Evolutionary conservation across 2,113 vertebrate species (phyloP), one percentile per base, ranked within the genome.

Genomic region (Aspidoscelis tigris): DNA sequence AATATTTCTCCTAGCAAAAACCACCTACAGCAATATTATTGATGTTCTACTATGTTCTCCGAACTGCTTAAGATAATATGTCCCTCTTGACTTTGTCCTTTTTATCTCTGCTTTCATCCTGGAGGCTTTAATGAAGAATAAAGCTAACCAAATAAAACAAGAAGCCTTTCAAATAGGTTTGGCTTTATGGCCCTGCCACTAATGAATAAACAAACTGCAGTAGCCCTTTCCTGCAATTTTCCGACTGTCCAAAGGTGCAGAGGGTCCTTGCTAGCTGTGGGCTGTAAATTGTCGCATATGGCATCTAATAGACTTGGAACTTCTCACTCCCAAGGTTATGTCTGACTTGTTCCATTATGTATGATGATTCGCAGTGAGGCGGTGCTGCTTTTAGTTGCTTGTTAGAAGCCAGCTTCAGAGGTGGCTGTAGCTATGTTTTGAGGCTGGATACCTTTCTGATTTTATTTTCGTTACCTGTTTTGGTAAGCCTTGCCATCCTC

Each of bases 231-330:
- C 64, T 88, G 81, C 86, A 68, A 86, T 88, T 91, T 90, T 88
- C 84, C 83, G 73, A 70, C 86, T 92, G 84, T 44, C 80, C 69
- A 66, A 74, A 47, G 58, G 84, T 86, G 65, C 1, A 47, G 90
- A 83, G 80, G 75, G 80, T 79, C 90, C 81, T 85, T 89, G 1
- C 6, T 89, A 82, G 81, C 73, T 89, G 73, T 65, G 82, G 80
- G 87, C 82, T 90, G 71, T 88, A 88, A 91, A 91, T 88, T 84
- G 87, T 77, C 87, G 87, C 50, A 9, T 89, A 66, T 87, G 90
- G 85, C 89, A 87, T 86, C 80, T 87, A 78, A 68, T 88, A 85
- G 88, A 88, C 78, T 64, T 82, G 53, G 76, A 76, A 75, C 83
- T 61, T 82, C 81, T 81, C 88, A 85, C 65, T 87, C 66, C 85